These are phyloP conservation scores for Lamprologus tigripictilis DNA, from an alignment of 2,113 vertebrate genomes.

Conservation along the genomic window DNA sequence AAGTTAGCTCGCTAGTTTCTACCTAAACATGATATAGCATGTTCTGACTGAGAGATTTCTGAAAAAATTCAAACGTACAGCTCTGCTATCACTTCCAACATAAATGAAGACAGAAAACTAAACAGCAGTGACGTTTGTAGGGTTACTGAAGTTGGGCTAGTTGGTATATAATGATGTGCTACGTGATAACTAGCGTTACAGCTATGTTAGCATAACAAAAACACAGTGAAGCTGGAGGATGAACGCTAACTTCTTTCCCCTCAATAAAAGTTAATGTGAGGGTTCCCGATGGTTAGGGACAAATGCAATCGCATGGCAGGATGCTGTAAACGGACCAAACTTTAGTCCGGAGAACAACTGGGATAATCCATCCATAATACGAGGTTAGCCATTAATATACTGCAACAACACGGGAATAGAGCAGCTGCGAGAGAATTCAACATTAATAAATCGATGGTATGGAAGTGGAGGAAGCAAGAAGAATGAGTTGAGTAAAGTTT, in stretches of 20 bases:
- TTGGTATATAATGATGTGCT: background rate
- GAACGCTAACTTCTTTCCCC: background rate
- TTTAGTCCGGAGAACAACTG: background rate
- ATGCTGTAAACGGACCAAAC: background rate
- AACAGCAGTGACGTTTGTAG: background rate
- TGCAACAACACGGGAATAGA: background rate
- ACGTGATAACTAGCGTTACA: fast-evolving
- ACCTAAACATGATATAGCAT: background rate
- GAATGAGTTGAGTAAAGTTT: background rate
- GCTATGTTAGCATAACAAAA: background rate
- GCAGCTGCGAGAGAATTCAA: background rate
- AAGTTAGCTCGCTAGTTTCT: background rate
- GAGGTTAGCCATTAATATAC: background rate
- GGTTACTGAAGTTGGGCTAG: background rate
- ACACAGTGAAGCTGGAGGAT: background rate
- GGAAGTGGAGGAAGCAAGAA: background rate
- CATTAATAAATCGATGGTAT: background rate
- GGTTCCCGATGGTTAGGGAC: background rate
- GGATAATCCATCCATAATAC: background rate
- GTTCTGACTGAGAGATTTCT: background rate
- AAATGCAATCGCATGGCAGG: background rate
- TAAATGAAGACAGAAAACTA: background rate
- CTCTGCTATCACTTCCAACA: background rate
- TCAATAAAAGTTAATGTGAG: fast-evolving
- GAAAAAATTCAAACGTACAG: fast-evolving